phyloP scores from a whole-genome alignment of 2,113 vertebrate genomes.

The Sciurus niger region DNA sequence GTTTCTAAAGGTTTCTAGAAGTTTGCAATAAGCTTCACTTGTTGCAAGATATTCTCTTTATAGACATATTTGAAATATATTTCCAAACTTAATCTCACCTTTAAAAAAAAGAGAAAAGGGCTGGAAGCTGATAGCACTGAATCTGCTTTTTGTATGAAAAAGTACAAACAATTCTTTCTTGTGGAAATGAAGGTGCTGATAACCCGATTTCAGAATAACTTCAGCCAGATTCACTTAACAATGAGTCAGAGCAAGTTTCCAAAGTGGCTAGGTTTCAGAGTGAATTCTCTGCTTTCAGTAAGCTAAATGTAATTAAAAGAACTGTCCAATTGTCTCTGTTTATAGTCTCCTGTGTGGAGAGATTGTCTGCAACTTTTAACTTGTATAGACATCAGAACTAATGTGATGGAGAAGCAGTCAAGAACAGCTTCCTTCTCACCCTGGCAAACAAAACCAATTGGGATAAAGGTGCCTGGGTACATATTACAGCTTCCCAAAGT shows the following conservation, averaged over 20 bases:
- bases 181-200: slow-evolving; percentile 53
- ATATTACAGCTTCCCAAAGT: background rate
- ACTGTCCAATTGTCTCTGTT: slow-evolving; percentile 6
- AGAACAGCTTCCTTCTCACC: background rate
- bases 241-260: background rate
- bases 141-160: slow-evolving; percentile 37
- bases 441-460: background rate
- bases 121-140: background rate
- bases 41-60: background rate
- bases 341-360: background rate
- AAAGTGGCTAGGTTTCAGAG: background rate
- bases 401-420: background rate
- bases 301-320: slow-evolving; percentile 51
- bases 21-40: background rate
- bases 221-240: background rate
- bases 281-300: background rate
- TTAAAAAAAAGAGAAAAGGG: background rate
- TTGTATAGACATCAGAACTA: slow-evolving; percentile 47
- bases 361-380: slow-evolving; percentile 60
- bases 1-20: background rate
- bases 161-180: slow-evolving; percentile 36
- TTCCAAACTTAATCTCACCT: background rate
- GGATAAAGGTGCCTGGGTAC: background rate
- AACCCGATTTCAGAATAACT: background rate
- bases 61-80: background rate